Conservation (phyloP, 2,113 vertebrate genomes). For the Nansenia antarctica region DNA sequence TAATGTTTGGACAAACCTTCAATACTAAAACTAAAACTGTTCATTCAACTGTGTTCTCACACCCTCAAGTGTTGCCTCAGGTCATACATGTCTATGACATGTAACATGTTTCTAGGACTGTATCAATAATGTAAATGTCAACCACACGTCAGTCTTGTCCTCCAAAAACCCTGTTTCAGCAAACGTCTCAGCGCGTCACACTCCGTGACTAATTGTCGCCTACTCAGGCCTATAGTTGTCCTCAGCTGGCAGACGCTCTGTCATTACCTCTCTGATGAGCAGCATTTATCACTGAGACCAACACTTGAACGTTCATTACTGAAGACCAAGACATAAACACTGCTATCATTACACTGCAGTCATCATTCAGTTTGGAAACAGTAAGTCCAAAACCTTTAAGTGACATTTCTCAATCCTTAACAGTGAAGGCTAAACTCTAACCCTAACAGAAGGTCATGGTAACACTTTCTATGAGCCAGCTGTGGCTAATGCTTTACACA, state of each 20-base stretch:
- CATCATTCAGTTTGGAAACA: neutral
- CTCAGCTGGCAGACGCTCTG: conserved; percentile 33
- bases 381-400: too few relatives aligned
- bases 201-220: conserved; percentile 29
- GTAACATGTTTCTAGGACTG: neutral
- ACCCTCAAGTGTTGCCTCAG: too few relatives aligned
- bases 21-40: too few relatives aligned
- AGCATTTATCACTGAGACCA: conserved; percentile 10
- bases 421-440: too few relatives aligned
- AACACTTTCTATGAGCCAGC: too few relatives aligned
- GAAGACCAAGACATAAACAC: neutral
- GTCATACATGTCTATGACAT: too few relatives aligned
- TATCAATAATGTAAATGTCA: neutral
- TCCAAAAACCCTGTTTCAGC: neutral
- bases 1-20: neutral
- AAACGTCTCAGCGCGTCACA: conserved; percentile 19
- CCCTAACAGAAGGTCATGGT: too few relatives aligned
- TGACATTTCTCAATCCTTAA: neutral
- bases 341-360: neutral
- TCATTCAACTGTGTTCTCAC: neutral
- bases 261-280: conserved; percentile 38
- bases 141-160: neutral
- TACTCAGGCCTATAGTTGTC: conserved; percentile 33
- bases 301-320: neutral
- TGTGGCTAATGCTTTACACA: too few relatives aligned